Conservation (phyloP, 2,113 vertebrate genomes). For the Pteruthius melanotis region DNA sequence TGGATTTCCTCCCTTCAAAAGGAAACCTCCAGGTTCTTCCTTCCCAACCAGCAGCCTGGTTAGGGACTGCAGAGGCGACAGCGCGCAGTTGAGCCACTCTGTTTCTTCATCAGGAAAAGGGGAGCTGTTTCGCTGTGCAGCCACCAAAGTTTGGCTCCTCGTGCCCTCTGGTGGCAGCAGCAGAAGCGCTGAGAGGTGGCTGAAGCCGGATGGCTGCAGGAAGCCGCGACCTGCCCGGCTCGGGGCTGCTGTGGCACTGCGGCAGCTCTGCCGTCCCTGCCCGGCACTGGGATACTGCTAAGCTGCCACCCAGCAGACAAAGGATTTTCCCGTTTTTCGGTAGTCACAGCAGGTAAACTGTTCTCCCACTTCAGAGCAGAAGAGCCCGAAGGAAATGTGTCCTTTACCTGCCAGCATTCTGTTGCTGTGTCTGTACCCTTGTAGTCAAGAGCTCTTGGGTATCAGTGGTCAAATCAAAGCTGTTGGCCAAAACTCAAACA, state of each 20-base stretch:
- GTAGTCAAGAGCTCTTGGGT: neutral
- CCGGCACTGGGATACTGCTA: neutral
- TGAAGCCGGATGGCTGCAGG: neutral
- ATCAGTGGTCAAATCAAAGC: neutral
- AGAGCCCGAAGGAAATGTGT: neutral
- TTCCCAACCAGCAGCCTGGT: neutral
- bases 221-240: too few species aligned
- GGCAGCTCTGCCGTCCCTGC: neutral
- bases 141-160: neutral
- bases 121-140: fast-evolving
- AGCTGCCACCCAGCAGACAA: neutral
- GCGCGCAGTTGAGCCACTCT: neutral
- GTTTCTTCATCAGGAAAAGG: neutral
- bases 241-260: neutral
- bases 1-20: neutral
- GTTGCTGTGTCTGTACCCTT: neutral
- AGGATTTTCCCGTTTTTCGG: neutral
- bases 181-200: fast-evolving
- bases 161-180: neutral
- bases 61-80: neutral
- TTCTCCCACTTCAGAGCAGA: neutral
- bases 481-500: neutral
- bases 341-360: neutral
- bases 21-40: neutral
- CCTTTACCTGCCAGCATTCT: neutral